Percentiles rank a stretch among this genome's conserved stretches.
Conservation (phyloP, 53 echinoderm and acorn worm species). For the Henricia sp. region DNA sequence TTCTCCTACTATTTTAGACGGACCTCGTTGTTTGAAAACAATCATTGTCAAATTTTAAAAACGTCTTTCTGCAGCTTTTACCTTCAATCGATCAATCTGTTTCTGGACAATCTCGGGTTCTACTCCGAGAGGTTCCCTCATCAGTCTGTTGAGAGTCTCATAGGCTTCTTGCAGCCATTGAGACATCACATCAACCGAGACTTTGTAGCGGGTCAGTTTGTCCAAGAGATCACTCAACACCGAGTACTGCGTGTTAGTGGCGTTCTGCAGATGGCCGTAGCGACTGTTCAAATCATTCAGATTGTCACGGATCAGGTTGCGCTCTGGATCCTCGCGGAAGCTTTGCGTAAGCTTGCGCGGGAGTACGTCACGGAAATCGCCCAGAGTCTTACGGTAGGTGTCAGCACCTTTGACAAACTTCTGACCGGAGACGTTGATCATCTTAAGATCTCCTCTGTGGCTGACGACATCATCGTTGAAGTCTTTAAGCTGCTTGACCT, state of each 20-base stretch:
- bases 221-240: conserved; percentile 82
- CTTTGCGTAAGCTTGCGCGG: conserved; percentile 88
- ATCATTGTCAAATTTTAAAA: background rate
- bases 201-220: conserved; percentile 75
- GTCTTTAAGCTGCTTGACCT: conserved; percentile 83
- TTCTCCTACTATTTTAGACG: too few species aligned
- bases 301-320: conserved; percentile 77
- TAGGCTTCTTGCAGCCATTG: conserved; percentile 80
- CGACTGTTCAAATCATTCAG: conserved; percentile 79
- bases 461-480: conserved; percentile 90
- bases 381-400: conserved; percentile 68
- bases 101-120: conserved; percentile 92
- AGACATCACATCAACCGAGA: conserved; percentile 69
- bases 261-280: conserved; percentile 74
- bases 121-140: conserved; percentile 83
- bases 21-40: too few species aligned
- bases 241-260: conserved; percentile 65
- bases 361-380: conserved; percentile 80
- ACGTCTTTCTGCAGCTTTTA: background rate
- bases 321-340: conserved; percentile 84
- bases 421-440: conserved; percentile 86
- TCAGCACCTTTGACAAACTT: conserved; percentile 83
- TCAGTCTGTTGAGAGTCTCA: conserved; percentile 81
- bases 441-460: conserved; percentile 88
- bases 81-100: conserved; percentile 92